A percentile compares a stretch with the other conserved stretches of the same genome.
These are phyloP conservation scores for Hermodice carunculata DNA, from an alignment of 2,888 invertebrate species.

Conservation along the genomic window DNA sequence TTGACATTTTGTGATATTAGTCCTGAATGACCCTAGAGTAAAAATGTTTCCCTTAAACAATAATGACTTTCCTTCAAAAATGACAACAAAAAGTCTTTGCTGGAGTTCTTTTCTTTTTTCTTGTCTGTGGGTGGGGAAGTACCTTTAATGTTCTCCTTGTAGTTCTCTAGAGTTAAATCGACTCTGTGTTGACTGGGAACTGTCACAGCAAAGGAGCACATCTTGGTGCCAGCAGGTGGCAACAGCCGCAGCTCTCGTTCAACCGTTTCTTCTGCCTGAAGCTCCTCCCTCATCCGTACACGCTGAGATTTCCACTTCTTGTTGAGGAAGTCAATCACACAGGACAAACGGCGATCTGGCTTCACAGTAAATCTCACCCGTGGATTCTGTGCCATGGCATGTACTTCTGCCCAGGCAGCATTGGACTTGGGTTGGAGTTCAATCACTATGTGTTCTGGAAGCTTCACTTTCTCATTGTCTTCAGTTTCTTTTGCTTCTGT, in stretches of 20 bases:
- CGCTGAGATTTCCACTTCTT: constrained; percentile 35
- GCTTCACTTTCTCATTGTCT: constrained; percentile 36
- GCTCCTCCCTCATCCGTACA: constrained; percentile 3
- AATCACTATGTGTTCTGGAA: constrained; percentile 84
- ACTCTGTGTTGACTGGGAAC: constrained; percentile 32
- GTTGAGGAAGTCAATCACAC: constrained; percentile 32
- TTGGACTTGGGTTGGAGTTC: constrained; percentile 83
- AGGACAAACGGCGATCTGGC: constrained; percentile 64
- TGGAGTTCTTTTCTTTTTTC: too few relatives aligned
- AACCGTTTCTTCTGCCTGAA: constrained; percentile 47
- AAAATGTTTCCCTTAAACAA: too few relatives aligned
- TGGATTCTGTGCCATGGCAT: constrained; percentile 89
- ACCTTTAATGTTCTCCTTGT: background rate
- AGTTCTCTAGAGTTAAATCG: background rate
- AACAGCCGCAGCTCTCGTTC: constrained; percentile 50
- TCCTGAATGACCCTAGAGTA: too few relatives aligned
- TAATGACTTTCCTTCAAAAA: too few relatives aligned
- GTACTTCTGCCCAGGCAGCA: constrained; percentile 86
- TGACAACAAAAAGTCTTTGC: too few relatives aligned
- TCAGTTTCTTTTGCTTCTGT: too few relatives aligned
- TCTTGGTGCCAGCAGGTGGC: constrained; percentile 49
- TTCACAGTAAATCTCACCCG: constrained; percentile 81
- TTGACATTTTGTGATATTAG: too few relatives aligned
- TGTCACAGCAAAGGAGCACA: constrained; percentile 48
- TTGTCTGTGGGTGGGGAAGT: too few relatives aligned